These are phyloP conservation scores for Enteromius argenteus DNA, from an alignment of 2,797 vertebrate genomes.

Conservation along the genomic window DNA sequence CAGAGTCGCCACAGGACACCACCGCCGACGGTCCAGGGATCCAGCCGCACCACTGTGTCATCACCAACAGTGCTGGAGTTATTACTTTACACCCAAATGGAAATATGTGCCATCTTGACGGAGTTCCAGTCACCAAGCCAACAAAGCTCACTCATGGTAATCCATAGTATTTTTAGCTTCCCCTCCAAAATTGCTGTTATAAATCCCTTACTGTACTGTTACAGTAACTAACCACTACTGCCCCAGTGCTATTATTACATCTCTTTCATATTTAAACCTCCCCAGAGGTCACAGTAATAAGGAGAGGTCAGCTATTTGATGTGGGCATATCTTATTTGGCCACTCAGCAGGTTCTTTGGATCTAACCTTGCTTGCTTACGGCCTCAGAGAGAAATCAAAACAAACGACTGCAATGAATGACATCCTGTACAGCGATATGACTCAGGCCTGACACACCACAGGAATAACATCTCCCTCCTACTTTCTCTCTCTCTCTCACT, in stretches of 20 bases:
- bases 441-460: slow-evolving; percentile 40
- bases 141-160: slow-evolving; percentile 64
- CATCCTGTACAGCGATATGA: slow-evolving; percentile 29
- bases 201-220: neutral
- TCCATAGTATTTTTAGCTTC: neutral
- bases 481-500: neutral
- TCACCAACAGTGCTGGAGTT: slow-evolving; percentile 55
- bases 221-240: slow-evolving; percentile 2
- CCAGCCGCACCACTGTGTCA: slow-evolving; percentile 58
- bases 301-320: neutral
- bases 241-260: slow-evolving; percentile 3
- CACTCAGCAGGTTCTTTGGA: slow-evolving; percentile 26
- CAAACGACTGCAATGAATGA: slow-evolving; percentile 44
- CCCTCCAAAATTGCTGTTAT: neutral
- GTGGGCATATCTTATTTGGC: neutral
- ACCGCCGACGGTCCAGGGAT: slow-evolving; percentile 52
- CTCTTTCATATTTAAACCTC: slow-evolving; percentile 7
- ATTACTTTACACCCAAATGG: slow-evolving; percentile 61
- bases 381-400: slow-evolving; percentile 42
- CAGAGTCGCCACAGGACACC: slow-evolving; percentile 40
- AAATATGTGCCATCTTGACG: slow-evolving; percentile 61
- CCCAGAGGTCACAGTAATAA: slow-evolving; percentile 11
- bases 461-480: slow-evolving; percentile 11
- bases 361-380: slow-evolving; percentile 23
- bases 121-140: slow-evolving; percentile 54